These are phyloP conservation scores for Caenorhabditis drosophilae DNA, from an alignment of 2,888 invertebrate species.

Conservation along the genomic window DNA sequence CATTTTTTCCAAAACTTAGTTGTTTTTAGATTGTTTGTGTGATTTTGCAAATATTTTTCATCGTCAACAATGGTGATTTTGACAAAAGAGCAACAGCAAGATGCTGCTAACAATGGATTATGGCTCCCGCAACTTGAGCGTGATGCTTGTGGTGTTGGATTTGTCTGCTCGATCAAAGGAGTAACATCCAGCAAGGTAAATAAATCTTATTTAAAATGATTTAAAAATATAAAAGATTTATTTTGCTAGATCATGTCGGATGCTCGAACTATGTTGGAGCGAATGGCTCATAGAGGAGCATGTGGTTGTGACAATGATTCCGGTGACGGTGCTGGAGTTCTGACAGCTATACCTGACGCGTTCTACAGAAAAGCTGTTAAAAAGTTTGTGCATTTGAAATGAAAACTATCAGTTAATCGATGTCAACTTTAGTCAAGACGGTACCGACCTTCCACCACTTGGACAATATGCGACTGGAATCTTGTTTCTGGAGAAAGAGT, in stretches of 20 bases:
- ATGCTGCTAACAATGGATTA: conserved; percentile 74
- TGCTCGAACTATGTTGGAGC: conserved; percentile 89
- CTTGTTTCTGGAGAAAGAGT: conserved; percentile 81
- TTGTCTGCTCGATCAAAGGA: conserved; percentile 97
- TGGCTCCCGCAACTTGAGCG: conserved; percentile 94
- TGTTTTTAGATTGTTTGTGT: background rate
- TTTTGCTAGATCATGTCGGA: conserved; percentile 83
- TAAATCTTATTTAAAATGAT: background rate
- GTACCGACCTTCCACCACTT: conserved; percentile 81
- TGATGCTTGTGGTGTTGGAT: conserved; percentile 98
- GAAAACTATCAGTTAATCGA: too few relatives aligned
- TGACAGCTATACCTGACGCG: conserved; percentile 93
- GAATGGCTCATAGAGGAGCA: conserved; percentile 99
- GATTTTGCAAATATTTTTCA: background rate
- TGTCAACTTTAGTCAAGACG: conserved; percentile 55
- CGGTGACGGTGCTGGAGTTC: conserved; percentile 96
- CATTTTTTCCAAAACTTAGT: background rate
- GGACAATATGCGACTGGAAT: conserved; percentile 96
- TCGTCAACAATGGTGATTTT: conserved; percentile 61
- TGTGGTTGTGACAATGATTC: conserved; percentile 99
- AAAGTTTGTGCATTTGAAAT: conserved; percentile 73
- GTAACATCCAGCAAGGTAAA: conserved; percentile 82
- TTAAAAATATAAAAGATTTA: background rate
- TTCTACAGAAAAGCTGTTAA: conserved; percentile 83
- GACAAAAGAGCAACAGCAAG: conserved; percentile 56